Evolutionary conservation across 2,888 invertebrate genomes (phyloP).

Genomic region (Microctonus brassicae): DNA sequence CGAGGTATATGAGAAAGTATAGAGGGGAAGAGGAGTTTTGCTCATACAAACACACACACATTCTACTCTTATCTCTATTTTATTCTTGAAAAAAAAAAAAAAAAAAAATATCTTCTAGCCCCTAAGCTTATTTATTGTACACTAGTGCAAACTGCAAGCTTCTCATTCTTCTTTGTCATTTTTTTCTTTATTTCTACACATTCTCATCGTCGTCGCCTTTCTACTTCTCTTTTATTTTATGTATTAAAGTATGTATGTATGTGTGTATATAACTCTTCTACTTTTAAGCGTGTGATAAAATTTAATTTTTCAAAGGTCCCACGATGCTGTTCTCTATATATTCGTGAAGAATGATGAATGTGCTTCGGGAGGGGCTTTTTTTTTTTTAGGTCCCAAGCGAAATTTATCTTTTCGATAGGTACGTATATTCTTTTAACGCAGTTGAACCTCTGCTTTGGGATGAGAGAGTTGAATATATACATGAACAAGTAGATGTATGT

Average conservation of each 20-base stretch:
- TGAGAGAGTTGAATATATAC: neutral
- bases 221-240: neutral
- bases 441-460: too few relatives aligned
- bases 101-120: neutral
- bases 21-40: neutral
- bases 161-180: neutral
- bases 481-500: neutral
- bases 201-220: neutral
- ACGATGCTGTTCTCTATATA: conserved; percentile 15
- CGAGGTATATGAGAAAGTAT: neutral
- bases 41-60: conserved; percentile 38
- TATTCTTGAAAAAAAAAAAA: conserved; percentile 13
- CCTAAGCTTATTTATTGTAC: conserved; percentile 40
- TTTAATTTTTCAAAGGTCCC: conserved; percentile 47
- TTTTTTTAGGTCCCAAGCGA: conserved; percentile 3
- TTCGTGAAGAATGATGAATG: conserved; percentile 21
- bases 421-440: neutral
- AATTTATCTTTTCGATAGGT: conserved; percentile 11
- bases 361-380: conserved; percentile 6
- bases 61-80: conserved; percentile 23
- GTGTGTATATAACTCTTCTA: conserved; percentile 15
- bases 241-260: conserved; percentile 9
- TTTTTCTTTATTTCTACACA: neutral
- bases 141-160: conserved; percentile 30
- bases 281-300: conserved; percentile 41